Evolutionary conservation across 2,797 vertebrate genomes (phyloP), one percentile per base, ranked within the genome.

Genomic region (Bradypodion ventrale): DNA sequence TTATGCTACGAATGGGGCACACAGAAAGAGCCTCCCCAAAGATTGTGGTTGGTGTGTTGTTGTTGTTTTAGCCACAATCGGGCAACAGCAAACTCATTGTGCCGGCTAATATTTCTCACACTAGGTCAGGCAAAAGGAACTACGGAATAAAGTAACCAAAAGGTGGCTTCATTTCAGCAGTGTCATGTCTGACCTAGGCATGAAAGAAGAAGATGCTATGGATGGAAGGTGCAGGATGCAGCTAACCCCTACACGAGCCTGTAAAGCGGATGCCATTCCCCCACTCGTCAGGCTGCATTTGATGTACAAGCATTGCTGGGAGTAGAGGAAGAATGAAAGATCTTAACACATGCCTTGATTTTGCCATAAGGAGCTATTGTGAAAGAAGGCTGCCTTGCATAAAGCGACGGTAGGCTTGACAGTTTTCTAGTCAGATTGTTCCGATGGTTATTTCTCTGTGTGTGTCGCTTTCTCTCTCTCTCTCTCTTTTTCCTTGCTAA

Each of bases 361-460:
- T 63, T 46, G 63, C 10, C 40, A n/a, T 46, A 75, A 75, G 83
- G 52, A 69, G 65, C 78, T 81, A 69, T 85, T 85, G 56, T 62
- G 78, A 80, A 85, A 46, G 65, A 37, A 25, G 40, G 63, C 60
- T 76, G 60, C 69, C 46, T 37, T 76, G 40, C 29, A 85, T 70
- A 37, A 49, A 85, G 84, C 37, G 68, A 69, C 19, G 7, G 69
- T 23, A 68, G 63, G 59, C 29, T 68, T 78, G 76, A 32, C 83
- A 70, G 76, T 85, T 81, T 73, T 75, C 4, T 49, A 81, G 49
- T 35, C 35, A 60, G 49, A 69, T 62, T 81, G 73, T 46, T 85
- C 79, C 63, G 70, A n/a, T 49, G 73, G 73, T 76, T 85, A 56
- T 70, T 75, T n/a, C n/a, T n/a, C n/a, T n/a, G n/a, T n/a, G n/a